Evolutionary conservation across 2,888 invertebrate species (phyloP).

Genomic region (Ophion ventricosus): DNA sequence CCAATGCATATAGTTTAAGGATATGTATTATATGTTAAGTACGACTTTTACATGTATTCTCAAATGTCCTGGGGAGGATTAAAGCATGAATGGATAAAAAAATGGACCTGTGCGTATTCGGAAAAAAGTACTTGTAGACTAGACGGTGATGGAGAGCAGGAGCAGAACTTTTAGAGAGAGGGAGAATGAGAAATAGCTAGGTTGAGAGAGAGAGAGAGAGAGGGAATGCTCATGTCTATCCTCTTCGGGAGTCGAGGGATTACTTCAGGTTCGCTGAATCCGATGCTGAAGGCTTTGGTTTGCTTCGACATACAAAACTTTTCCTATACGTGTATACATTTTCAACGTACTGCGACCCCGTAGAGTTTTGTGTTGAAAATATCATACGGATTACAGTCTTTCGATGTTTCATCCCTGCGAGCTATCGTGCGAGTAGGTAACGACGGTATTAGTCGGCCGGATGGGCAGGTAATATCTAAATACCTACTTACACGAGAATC

Average conservation of each 20-base stretch:
- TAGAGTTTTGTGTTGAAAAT: conserved; percentile 61
- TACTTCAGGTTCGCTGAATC: conserved; percentile 75
- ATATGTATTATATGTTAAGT: background rate
- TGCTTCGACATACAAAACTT: conserved; percentile 49
- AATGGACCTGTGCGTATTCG: conserved; percentile 7
- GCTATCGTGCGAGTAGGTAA: conserved; percentile 56
- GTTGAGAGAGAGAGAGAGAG: conserved; percentile 16
- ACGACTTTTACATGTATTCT: conserved; percentile 5
- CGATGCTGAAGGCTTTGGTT: conserved; percentile 70
- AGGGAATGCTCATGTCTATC: conserved; percentile 64
- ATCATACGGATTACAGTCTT: conserved; percentile 61
- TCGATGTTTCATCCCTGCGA: conserved; percentile 25
- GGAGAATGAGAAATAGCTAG: conserved; percentile 14
- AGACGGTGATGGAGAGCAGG: conserved; percentile 37
- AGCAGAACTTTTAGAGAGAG: conserved; percentile 17
- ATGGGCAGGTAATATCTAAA: conserved; percentile 61
- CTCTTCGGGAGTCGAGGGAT: conserved; percentile 71
- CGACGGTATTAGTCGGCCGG: conserved; percentile 60
- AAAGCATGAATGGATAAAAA: conserved; percentile 39
- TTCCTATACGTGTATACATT: conserved; percentile 38
- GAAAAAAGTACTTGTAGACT: conserved; percentile 33
- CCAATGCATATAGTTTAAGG: background rate
- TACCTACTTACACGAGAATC: conserved; percentile 48
- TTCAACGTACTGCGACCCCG: conserved; percentile 33
- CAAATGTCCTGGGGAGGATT: conserved; percentile 47